A percentile compares a stretch with the other conserved stretches of the same genome.
These are phyloP conservation scores for Chlorops oryzae DNA, from an alignment of 1,140 invertebrate genomes.

Conservation along the genomic window DNA sequence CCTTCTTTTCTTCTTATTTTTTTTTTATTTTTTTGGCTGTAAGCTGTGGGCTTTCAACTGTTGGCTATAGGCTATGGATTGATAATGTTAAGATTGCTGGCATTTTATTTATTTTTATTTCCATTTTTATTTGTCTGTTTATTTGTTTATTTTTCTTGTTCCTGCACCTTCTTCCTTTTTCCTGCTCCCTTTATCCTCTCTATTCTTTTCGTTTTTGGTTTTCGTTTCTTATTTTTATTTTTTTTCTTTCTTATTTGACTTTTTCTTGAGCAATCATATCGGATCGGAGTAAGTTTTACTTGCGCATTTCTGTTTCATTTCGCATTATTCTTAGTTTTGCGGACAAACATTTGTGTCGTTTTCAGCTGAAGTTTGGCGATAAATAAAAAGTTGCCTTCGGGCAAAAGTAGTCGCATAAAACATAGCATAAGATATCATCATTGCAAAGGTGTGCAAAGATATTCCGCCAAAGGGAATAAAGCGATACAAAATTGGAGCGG, in stretches of 20 bases:
- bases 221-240: neutral
- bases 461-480: too few relatives aligned
- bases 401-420: too few relatives aligned
- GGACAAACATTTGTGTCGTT: too few relatives aligned
- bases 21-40: neutral
- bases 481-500: too few relatives aligned
- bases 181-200: neutral
- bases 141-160: slow-evolving; percentile 1
- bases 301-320: slow-evolving; percentile 7
- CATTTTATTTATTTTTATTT: slow-evolving; percentile 3
- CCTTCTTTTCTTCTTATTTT: too few relatives aligned
- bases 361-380: too few relatives aligned
- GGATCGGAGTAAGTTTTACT: slow-evolving; percentile 5
- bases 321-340: slow-evolving; percentile 10
- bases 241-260: neutral
- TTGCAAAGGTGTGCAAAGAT: too few relatives aligned
- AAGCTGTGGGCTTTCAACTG: slow-evolving; percentile 1
- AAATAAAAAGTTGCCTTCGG: too few relatives aligned
- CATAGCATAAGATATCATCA: too few relatives aligned
- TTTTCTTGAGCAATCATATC: too few relatives aligned
- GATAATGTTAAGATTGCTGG: neutral
- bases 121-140: slow-evolving; percentile 5
- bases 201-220: neutral
- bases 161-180: slow-evolving; percentile 6
- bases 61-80: neutral